These are phyloP conservation scores for Hydroisotoma schaefferi DNA, from an alignment of 2,888 invertebrate species.

Conservation along the genomic window DNA sequence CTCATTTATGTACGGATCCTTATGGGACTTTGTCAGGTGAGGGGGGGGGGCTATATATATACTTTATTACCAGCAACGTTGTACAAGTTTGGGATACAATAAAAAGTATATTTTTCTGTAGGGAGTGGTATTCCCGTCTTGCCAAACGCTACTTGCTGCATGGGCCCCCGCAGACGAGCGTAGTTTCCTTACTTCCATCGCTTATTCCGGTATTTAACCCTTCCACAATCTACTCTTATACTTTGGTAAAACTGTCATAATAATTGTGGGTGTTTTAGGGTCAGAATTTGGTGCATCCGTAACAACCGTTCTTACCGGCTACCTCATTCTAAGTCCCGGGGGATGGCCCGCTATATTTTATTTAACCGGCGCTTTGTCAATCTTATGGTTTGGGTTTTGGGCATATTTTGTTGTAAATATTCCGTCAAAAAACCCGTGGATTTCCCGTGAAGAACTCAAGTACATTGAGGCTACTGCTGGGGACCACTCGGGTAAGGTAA, in stretches of 20 bases:
- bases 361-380: conserved; percentile 71
- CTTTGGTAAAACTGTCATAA: no score
- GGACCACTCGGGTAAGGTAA: not conserved
- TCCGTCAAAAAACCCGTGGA: conserved; percentile 69
- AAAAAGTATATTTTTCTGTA: no score
- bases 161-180: conserved; percentile 92
- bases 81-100: no score
- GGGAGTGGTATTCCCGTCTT: conserved; percentile 88
- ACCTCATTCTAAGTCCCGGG: conserved; percentile 62
- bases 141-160: conserved; percentile 85
- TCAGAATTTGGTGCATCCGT: conserved; percentile 89
- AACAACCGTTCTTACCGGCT: conserved; percentile 77
- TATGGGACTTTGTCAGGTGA: conserved; percentile 44
- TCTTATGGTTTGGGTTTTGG: conserved; percentile 80
- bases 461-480: conserved; percentile 53
- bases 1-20: conserved; percentile 34
- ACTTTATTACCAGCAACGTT: not conserved
- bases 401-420: conserved; percentile 68
- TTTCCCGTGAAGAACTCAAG: conserved; percentile 67
- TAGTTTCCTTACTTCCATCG: conserved; percentile 80
- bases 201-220: conserved; percentile 65
- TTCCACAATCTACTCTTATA: not conserved
- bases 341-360: conserved; percentile 90
- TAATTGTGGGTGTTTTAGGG: no score
- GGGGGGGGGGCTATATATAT: no score